Conservation (phyloP, 2,888 invertebrate genomes). For the Tribolium freemani region DNA sequence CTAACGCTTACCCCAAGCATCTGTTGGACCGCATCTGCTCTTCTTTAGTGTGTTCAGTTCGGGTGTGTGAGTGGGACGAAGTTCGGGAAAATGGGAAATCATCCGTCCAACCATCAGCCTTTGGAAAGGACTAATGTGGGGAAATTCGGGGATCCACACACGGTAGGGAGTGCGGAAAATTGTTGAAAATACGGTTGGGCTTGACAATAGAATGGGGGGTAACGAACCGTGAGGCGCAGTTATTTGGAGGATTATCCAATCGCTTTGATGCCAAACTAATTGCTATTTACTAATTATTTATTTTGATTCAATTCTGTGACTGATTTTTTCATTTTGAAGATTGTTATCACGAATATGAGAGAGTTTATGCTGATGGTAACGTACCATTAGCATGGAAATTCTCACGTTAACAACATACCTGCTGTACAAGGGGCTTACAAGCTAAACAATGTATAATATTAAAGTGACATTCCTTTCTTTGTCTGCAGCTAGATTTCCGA, state of each 20-base stretch:
- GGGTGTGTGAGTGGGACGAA: slow-evolving; percentile 28
- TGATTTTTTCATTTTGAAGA: background rate
- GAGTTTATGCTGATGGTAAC: background rate
- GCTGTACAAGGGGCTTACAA: background rate
- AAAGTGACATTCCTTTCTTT: background rate
- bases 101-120: slow-evolving; percentile 88
- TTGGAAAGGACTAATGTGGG: slow-evolving; percentile 78
- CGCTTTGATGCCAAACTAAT: background rate
- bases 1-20: slow-evolving; percentile 56
- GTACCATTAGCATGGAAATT: background rate
- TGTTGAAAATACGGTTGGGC: background rate
- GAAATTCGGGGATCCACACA: slow-evolving; percentile 66
- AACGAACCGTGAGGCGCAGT: background rate
- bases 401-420: background rate
- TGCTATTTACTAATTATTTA: too few species aligned
- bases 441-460: background rate
- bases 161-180: slow-evolving; percentile 57
- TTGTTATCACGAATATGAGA: background rate
- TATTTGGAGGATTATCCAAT: background rate
- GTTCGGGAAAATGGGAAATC: slow-evolving; percentile 78
- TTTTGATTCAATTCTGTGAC: too few species aligned
- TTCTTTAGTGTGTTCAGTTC: slow-evolving; percentile 35
- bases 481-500: background rate
- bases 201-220: background rate
- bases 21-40: slow-evolving; percentile 62